phyloP scores from a whole-genome alignment of 1,140 invertebrate species.

The Phthorimaea operculella region DNA sequence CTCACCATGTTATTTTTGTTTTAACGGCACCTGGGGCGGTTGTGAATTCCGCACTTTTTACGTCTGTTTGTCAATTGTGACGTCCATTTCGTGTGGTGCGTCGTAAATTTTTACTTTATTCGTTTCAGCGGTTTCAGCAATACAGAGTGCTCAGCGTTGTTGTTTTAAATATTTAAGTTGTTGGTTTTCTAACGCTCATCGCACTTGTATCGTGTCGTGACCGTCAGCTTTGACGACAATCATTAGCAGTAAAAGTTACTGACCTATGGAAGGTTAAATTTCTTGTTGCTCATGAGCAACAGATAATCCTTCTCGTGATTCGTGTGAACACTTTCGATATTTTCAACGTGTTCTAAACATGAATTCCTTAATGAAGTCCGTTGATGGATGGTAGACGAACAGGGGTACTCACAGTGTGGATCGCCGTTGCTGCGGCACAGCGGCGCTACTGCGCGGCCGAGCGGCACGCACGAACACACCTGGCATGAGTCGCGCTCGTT shows the following conservation, averaged over 20 bases:
- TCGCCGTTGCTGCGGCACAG: slow-evolving; percentile 19
- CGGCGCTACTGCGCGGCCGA: slow-evolving; percentile 20
- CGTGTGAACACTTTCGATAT: too few species aligned
- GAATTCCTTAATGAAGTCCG: too few species aligned
- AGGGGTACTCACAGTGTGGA: slow-evolving; percentile 18
- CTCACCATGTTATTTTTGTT: slow-evolving; percentile 7
- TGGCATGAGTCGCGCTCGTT: slow-evolving; percentile 19
- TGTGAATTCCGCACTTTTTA: slow-evolving; percentile 14
- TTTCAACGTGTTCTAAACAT: too few species aligned
- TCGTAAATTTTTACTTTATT: slow-evolving; percentile 53
- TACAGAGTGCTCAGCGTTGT: too few species aligned
- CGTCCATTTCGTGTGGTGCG: slow-evolving; percentile 27
- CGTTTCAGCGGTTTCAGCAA: background rate
- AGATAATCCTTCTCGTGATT: too few species aligned
- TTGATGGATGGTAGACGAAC: background rate
- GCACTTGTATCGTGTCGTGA: too few species aligned
- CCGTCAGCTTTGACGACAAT: too few species aligned
- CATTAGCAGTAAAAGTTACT: too few species aligned
- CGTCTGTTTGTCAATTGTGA: slow-evolving; percentile 40
- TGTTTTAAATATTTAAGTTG: too few species aligned
- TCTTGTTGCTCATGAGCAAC: too few species aligned
- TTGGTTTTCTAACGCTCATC: too few species aligned
- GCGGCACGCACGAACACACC: slow-evolving; percentile 24
- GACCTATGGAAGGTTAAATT: too few species aligned
- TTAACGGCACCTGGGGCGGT: slow-evolving; percentile 35